Evolutionary conservation across 2,797 vertebrate genomes (phyloP), one percentile per base, ranked within the genome.

Genomic region (Prionace glauca): DNA sequence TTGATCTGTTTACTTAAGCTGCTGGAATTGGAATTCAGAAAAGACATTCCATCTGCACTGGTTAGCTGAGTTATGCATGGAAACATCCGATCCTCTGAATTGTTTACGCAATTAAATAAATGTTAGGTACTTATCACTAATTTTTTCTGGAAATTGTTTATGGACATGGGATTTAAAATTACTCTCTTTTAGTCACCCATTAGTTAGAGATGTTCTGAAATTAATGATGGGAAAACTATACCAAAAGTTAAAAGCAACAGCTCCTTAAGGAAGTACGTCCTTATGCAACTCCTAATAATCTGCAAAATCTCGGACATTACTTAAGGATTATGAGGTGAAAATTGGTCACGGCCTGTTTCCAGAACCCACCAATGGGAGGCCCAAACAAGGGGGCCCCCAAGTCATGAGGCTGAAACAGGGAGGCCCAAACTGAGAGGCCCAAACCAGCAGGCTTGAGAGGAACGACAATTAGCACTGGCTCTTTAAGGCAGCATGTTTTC

Each of bases 1-100:
- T 94, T 72, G 93, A 94, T 94, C 93, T 16, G 41, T 50, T 72
- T 94, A 94, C 74, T 94, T 94, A 67, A 94, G 26, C 93, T 72
- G 41, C 11, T 26, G 14, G 24, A 71, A 24, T 20, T 71, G 91
- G 41, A 94, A 36, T 41, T 45, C 36, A 41, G 93, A 20, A 94
- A 94, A 94, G 93, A 72, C 93, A 94, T 36, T 18, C 36, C 26
- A 69, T 94, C 92, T 94, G 69, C 92, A 72, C 36, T 16, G 41
- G 67, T 22, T 29, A 45, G 26, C 41, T 94, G 22, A 18, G 67
- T 11, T 45, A 18, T 29, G 92, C 9, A 0, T 11, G 67, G 67
- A 24, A 94, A 74, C 29, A 11, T 45, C 22, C 16, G 24, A 74
- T 74, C 18, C 93, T 16, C 36, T 32, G 69, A 72, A 45, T 72